Conservation (phyloP, 2,888 invertebrate genomes). For the Diaphora mendica region DNA sequence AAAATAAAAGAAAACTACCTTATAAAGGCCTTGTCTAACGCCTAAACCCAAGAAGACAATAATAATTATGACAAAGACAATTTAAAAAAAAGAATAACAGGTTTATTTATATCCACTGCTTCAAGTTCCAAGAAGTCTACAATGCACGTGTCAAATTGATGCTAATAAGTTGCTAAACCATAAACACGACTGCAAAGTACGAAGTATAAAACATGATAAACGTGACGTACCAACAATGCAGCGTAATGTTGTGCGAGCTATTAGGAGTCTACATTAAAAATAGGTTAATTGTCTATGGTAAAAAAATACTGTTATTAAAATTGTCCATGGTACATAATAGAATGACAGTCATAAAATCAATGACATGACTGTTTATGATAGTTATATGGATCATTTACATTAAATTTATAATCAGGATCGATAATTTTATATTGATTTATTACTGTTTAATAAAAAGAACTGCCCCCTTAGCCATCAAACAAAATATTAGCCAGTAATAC, state of each 20-base stretch:
- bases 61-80: neutral
- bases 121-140: neutral
- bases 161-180: neutral
- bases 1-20: too few species aligned
- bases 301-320: neutral
- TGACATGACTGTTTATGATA: too few species aligned
- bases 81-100: neutral
- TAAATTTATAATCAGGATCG: too few species aligned
- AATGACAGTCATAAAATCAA: neutral
- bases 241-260: neutral
- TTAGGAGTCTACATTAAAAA: neutral
- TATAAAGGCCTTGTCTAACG: neutral
- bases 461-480: too few species aligned
- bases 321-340: neutral
- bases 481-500: too few species aligned
- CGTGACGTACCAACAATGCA: neutral
- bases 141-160: constrained; percentile 2
- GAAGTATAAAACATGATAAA: neutral
- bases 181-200: neutral
- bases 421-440: too few species aligned
- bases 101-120: neutral
- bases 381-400: too few species aligned
- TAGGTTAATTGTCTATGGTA: neutral
- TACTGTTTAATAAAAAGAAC: too few species aligned
- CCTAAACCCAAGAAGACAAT: neutral